Evolutionary conservation across 2,797 vertebrate genomes (phyloP).

Genomic region (Pempheris klunzingeri): DNA sequence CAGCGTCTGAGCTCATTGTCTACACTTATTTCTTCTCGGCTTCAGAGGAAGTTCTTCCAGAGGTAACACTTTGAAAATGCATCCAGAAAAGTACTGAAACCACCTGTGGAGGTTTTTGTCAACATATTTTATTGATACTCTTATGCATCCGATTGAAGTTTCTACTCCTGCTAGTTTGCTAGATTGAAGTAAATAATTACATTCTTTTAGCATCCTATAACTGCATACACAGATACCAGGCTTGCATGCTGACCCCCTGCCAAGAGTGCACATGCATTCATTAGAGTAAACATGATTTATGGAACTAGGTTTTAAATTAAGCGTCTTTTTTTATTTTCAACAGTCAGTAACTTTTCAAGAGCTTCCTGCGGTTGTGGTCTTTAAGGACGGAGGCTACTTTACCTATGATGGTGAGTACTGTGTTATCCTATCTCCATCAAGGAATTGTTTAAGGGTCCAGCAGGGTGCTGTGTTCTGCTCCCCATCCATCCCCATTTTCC

Average conservation of each 20-base stretch:
- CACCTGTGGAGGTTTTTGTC: neutral
- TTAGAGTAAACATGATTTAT: constrained; percentile 34
- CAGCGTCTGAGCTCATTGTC: constrained; percentile 96
- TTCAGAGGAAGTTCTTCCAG: constrained; percentile 92
- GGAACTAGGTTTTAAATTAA: constrained; percentile 29
- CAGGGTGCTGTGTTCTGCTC: constrained; percentile 11
- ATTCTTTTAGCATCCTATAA: neutral
- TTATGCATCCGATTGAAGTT: neutral
- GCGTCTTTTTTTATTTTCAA: constrained; percentile 38
- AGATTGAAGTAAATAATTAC: constrained; percentile 3
- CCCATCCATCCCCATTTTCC: neutral
- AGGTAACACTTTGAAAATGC: constrained; percentile 84
- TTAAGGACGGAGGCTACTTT: constrained; percentile 95
- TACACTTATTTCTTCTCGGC: constrained; percentile 98
- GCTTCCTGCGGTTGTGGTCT: constrained; percentile 93
- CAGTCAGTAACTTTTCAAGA: constrained; percentile 92
- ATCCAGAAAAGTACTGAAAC: constrained; percentile 2
- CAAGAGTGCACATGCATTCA: constrained; percentile 25
- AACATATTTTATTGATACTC: neutral
- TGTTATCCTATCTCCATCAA: neutral
- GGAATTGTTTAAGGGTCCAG: constrained; percentile 9
- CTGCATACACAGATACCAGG: neutral
- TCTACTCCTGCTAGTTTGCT: neutral
- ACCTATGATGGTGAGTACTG: constrained; percentile 94
- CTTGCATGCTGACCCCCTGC: constrained; percentile 11